Base-by-base conservation (phyloP, 2,113 vertebrate species). In the Notarius quadriscutis region DNA sequence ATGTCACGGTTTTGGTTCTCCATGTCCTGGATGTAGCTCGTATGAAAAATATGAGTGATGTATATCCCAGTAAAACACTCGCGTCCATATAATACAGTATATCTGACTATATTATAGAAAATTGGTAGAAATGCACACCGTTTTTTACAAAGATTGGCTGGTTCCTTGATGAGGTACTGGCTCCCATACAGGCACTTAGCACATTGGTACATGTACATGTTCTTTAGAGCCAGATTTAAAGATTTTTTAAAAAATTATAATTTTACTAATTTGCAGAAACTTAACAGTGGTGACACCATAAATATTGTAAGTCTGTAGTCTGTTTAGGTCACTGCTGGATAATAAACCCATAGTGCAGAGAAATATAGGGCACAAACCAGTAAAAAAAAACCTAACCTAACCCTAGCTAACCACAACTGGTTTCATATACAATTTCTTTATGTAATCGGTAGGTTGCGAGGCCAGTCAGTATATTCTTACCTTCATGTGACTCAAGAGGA, bases 401-500 rank as follows among this genome's bases (percentile, higher is more conserved):
- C 2, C 51, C 2, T 84, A 84, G 14, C 20, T 41, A 48, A 74
- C n/a, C 27, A 53, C 5, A 30, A 15, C 17, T 50, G 15, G 7
- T 22, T 75, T 72, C 58, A 11, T 51, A 34, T 62, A 7, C 7
- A 48, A 1, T 51, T 10, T 53, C 48, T 34, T 53, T 17, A 78
- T 1, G 1, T 20, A 30, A 60, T 41, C 12, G 0, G 12, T 79
- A 27, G n/a, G 12, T 78, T 78, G 50, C 4, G 27, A 55, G 25
- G 27, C 41, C 50, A 14, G 84, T 81, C 18, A 22, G 79, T 62
- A 53, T 11, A 34, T 69, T 87, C 86, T 96, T 89, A 98, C 98
- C 97, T 84, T 99, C 97, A 0, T 96, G 93, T 91, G 95, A 97
- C 94, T 99, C 97, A 27, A 96, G 88, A 8, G 96, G 93, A 79